Base-by-base conservation (phyloP, 2,113 vertebrate species). In the Onychorhynchus coronatus region DNA sequence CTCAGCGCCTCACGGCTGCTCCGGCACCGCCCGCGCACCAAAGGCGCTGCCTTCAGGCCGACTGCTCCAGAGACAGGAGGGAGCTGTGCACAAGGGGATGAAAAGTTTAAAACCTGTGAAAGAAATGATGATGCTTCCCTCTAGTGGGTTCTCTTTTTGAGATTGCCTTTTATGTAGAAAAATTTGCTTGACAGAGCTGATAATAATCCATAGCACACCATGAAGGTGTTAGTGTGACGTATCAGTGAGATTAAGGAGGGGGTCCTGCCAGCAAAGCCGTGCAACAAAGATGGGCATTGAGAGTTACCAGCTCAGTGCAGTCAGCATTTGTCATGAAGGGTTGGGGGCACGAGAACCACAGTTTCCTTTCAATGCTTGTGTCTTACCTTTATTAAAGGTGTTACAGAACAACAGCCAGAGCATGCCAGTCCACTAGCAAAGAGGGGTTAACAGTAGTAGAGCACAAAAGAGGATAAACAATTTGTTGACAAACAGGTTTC, bases 341-440 rank as follows among this genome's bases (percentile, higher is more conserved):
- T 1, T 9, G 1, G 3, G 4, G 9, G 14, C 44, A 83, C 0
- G 17, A 90, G 27, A 91, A 70, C 4, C 42, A 79, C 55, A 50
- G 33, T 11, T 23, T 65, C 44, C 65, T 84, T 91, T 93, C 75
- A 85, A 92, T 90, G 94, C 88, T 93, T 80, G 93, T 89, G 78
- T 76, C 88, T 92, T 91, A 93, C 96, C 94, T 96, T 96, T 96
- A 97, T 93, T 97, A 86, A 91, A 96, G 95, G 94, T 95, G 93
- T 84, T 96, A 95, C 31, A 92, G 72, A 96, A 89, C 55, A 93
- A 93, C 0, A 96, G 83, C 52, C 61, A 94, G 25, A 95, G 68
- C 94, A 95, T 95, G 96, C 92, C 66, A 77, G 22, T 30, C 47
- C 46, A 50, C 82, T 72, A 93, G 72, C 78, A 50, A 42, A 59